Evolutionary conservation across 2,888 invertebrate species (phyloP).

Genomic region (Diadromus collaris): DNA sequence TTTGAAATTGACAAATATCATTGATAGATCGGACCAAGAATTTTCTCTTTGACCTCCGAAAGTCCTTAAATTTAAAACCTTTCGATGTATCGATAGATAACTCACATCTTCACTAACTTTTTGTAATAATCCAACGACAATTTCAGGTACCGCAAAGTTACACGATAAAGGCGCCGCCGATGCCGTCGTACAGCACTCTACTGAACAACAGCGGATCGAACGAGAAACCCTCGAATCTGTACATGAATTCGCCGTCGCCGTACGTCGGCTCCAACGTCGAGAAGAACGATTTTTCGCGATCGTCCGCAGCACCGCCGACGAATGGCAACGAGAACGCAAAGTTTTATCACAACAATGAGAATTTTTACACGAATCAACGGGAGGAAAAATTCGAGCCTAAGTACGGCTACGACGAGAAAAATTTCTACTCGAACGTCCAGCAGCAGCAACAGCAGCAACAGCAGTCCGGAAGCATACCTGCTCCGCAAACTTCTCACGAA

Average conservation of each 20-base stretch:
- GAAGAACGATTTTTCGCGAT: conserved; percentile 75
- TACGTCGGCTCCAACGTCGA: conserved; percentile 71
- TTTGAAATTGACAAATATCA: too few relatives aligned
- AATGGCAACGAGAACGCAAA: conserved; percentile 72
- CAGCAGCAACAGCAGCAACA: conserved; percentile 57
- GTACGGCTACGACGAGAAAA: conserved; percentile 75
- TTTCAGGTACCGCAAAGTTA: conserved; percentile 90
- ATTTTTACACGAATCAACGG: conserved; percentile 73
- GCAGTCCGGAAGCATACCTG: conserved; percentile 70
- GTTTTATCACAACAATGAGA: conserved; percentile 75
- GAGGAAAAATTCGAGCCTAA: conserved; percentile 75
- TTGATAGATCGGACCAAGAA: neutral
- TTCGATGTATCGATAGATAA: neutral
- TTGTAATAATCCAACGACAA: neutral
- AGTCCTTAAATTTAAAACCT: neutral
- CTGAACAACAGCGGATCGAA: conserved; percentile 81
- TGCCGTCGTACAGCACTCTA: conserved; percentile 89
- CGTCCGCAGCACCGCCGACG: conserved; percentile 55
- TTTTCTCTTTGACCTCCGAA: conserved; percentile 1
- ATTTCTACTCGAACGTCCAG: conserved; percentile 78
- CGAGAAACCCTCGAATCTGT: conserved; percentile 75
- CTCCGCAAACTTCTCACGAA: conserved; percentile 70
- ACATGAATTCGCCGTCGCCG: conserved; percentile 77
- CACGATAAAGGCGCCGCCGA: conserved; percentile 85
- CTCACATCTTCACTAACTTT: neutral